phyloP scores from a whole-genome alignment of 2,113 vertebrate genomes.

The Muscicapa adusta region DNA sequence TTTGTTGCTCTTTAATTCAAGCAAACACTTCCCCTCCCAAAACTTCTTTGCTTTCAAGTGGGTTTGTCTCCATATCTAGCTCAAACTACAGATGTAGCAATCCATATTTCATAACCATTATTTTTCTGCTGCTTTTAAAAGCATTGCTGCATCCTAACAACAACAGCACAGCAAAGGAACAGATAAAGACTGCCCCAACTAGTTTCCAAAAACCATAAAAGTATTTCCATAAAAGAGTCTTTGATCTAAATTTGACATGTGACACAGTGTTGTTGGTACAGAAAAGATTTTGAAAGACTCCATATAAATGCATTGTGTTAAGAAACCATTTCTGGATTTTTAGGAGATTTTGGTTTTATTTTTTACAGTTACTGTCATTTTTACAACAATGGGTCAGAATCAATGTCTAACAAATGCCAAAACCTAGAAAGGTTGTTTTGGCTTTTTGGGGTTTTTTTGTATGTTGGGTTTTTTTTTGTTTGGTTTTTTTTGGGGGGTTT shows the following conservation, averaged over 20 bases:
- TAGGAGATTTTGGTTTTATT: background rate
- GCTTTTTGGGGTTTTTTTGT: background rate
- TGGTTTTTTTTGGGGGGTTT: too few relatives aligned
- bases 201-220: background rate
- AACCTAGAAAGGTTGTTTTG: background rate
- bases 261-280: background rate
- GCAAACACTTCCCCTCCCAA: background rate
- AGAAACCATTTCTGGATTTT: background rate
- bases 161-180: background rate
- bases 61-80: background rate
- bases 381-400: background rate
- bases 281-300: background rate
- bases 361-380: background rate
- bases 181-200: background rate
- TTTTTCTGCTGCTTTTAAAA: background rate
- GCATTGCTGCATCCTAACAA: background rate
- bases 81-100: background rate
- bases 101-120: slow-evolving; percentile 6
- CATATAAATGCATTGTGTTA: background rate
- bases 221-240: background rate
- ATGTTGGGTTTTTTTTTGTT: too few relatives aligned
- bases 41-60: background rate
- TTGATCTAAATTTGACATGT: background rate
- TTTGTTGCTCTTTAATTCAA: background rate
- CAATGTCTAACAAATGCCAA: background rate